A percentile compares a stretch with the other conserved stretches of the same genome.
Evolutionary conservation across 2,113 vertebrate genomes (phyloP).

Genomic region (Morphnarchus princeps): DNA sequence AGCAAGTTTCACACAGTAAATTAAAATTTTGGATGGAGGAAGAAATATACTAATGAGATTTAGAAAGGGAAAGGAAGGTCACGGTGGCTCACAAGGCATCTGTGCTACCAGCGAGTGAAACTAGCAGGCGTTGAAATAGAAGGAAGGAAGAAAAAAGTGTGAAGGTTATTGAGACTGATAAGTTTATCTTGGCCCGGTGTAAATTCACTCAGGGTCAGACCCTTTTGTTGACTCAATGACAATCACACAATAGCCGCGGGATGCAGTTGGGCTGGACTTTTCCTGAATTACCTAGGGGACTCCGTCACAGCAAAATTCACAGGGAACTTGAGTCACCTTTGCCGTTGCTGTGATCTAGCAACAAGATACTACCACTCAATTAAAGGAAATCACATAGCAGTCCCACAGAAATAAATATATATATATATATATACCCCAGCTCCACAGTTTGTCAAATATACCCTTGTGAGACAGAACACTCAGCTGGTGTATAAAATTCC

Average conservation of each 20-base stretch:
- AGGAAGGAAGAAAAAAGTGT: constrained; percentile 48
- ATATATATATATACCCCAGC: not conserved
- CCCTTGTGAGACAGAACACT: not conserved
- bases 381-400: not conserved
- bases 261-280: not conserved
- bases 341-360: not conserved
- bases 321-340: constrained; percentile 45
- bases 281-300: constrained; percentile 48
- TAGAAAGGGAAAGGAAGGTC: constrained; percentile 44
- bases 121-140: constrained; percentile 21
- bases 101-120: not conserved
- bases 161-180: constrained; percentile 59
- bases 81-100: constrained; percentile 13
- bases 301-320: not conserved
- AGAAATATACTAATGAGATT: not conserved
- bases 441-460: not conserved
- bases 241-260: constrained; percentile 32
- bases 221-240: constrained; percentile 62
- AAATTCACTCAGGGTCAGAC: constrained; percentile 49
- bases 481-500: not conserved
- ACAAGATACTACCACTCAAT: not conserved
- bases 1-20: not conserved
- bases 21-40: not conserved
- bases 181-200: constrained; percentile 37
- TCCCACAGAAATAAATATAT: not conserved